Conservation (phyloP, 1,140 invertebrate species). For the Glomeris maerens region DNA sequence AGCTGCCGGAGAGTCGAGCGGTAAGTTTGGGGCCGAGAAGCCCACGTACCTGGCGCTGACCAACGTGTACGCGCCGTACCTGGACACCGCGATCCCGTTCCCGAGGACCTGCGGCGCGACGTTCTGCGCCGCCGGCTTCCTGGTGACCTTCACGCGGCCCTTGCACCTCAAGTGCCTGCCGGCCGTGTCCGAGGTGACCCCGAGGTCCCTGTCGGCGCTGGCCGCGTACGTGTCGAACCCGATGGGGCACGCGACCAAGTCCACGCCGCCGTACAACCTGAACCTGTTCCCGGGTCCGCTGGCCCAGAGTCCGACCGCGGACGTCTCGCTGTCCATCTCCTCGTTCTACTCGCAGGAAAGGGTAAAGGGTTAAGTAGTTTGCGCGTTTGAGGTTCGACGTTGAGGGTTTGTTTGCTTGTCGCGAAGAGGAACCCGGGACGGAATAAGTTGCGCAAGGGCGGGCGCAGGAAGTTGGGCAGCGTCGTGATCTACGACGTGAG, state of each 20-base stretch:
- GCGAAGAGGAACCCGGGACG: neutral
- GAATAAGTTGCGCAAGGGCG: constrained; percentile 8
- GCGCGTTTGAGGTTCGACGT: neutral
- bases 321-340: constrained; percentile 29
- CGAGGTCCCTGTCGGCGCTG: constrained; percentile 60
- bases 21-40: neutral
- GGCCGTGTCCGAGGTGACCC: constrained; percentile 47
- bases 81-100: constrained; percentile 70
- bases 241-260: constrained; percentile 29
- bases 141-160: constrained; percentile 72
- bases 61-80: constrained; percentile 26
- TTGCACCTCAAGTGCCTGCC: constrained; percentile 51
- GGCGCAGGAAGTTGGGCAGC: constrained; percentile 30
- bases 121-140: constrained; percentile 68
- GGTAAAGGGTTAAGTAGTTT: constrained; percentile 33
- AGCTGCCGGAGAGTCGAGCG: constrained; percentile 11
- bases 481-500: constrained; percentile 67
- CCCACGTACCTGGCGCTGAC: constrained; percentile 8
- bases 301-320: constrained; percentile 26
- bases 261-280: constrained; percentile 21
- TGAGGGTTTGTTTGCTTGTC: neutral
- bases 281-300: constrained; percentile 23
- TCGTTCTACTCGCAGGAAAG: constrained; percentile 63
- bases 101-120: constrained; percentile 82
- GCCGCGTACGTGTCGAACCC: constrained; percentile 38